Evolutionary conservation across 2,888 invertebrate genomes (phyloP), one percentile per base, ranked within the genome.

Genomic region (Hydropsyche betteni): DNA sequence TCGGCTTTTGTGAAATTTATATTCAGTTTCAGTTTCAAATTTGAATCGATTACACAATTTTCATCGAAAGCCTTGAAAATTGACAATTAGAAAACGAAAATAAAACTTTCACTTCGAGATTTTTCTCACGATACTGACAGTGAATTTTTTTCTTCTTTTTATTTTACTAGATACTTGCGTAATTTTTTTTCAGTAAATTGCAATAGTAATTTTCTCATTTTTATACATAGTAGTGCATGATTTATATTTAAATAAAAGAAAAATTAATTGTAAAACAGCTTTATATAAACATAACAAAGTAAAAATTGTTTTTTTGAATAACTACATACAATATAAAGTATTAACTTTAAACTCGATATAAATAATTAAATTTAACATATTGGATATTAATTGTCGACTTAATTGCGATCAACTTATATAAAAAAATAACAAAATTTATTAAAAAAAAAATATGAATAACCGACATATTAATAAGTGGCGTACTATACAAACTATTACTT

Each of bases 241-340:
- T 10, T 55, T 7, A 16, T 16, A n/a, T n/a, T n/a, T n/a, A 55
- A 55, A 55, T 55, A 50, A 69, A 36, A 64, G 5, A 64, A 36
- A 33, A 64, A 8, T 61, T 61, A 3, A 34, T 64, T n/a, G 24
- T 58, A 64, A 64, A 64, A 64, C 64, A 64, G 24, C 36, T 64
- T 64, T 64, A 74, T 76, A 76, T 68, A 76, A 76, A 76, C 76
- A 76, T 76, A 64, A 76, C 76, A 76, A 76, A 76, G 74, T 76
- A 76, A 69, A 76, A 76, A 76, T 68, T 69, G 10, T 33, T 51
- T 24, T n/a, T 38, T 69, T 8, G 8, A 69, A 52, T 14, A 50
- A 16, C 12, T 64, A 34, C 34, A 16, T 8, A 14, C n/a, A 8
- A 8, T 8, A 58, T 58, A 53, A 10, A 53, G 14, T 53, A 53